These are phyloP conservation scores for Acropora yongei DNA, from an alignment of 64 coral and sea anemone species.

Conservation along the genomic window DNA sequence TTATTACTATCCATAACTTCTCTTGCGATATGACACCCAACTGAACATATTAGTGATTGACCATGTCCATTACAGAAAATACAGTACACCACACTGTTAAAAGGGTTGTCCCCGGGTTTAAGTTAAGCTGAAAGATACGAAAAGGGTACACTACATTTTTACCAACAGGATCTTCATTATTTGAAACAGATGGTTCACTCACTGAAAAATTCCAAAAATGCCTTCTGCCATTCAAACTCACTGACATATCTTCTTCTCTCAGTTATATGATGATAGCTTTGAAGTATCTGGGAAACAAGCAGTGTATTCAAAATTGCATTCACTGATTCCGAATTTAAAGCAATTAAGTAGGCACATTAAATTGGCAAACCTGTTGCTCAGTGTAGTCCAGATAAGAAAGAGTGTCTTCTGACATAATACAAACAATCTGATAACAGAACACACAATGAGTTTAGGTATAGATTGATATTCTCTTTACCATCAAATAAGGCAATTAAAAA, in stretches of 20 bases:
- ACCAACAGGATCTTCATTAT: too few species aligned
- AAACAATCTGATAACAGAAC: not conserved
- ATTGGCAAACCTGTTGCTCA: constrained; percentile 23
- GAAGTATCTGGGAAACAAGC: constrained; percentile 37
- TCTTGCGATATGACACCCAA: too few species aligned
- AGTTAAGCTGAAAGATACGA: too few species aligned
- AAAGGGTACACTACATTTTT: too few species aligned
- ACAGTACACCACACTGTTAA: too few species aligned
- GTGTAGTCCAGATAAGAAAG: constrained; percentile 24
- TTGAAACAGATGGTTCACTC: not conserved
- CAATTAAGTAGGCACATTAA: not conserved
- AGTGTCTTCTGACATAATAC: constrained; percentile 16
- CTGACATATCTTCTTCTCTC: constrained; percentile 19
- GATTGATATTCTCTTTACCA: too few species aligned
- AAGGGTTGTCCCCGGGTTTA: too few species aligned
- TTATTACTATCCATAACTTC: too few species aligned
- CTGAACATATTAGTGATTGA: too few species aligned
- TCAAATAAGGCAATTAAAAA: too few species aligned
- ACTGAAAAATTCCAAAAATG: constrained; percentile 57
- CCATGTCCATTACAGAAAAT: too few species aligned
- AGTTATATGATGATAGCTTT: constrained; percentile 42
- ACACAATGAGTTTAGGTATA: not conserved
- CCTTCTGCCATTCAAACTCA: constrained; percentile 40
- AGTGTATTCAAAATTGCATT: not conserved
- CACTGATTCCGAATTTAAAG: too few species aligned